A percentile compares a stretch with the other conserved stretches of the same genome.
phyloP scores from a whole-genome alignment of 2,888 invertebrate genomes.

The Meiosimyza platycephala region DNA sequence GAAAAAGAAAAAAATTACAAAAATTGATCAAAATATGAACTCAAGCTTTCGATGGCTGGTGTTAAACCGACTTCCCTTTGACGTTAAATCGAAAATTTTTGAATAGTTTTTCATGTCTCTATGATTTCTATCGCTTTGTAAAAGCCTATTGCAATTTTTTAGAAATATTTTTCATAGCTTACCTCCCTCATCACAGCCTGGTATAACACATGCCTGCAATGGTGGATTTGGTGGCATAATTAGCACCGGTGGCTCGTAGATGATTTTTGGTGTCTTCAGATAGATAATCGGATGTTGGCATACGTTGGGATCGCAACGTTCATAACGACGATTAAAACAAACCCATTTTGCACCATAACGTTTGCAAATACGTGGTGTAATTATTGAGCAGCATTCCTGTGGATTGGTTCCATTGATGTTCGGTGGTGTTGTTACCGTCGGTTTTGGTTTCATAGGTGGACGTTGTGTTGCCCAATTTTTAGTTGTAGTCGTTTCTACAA shows the following conservation, averaged over 20 bases:
- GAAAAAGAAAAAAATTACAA: too few relatives aligned
- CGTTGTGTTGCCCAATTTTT: background rate
- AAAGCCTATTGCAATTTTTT: too few relatives aligned
- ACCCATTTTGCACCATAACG: conserved; percentile 52
- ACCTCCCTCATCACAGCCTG: conserved; percentile 49
- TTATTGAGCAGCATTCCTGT: conserved; percentile 51
- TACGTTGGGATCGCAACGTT: conserved; percentile 50
- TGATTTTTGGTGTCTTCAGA: conserved; percentile 49
- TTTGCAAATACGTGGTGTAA: conserved; percentile 55
- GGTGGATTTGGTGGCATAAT: conserved; percentile 59
- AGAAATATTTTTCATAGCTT: conserved; percentile 16
- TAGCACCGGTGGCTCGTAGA: conserved; percentile 45
- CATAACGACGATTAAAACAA: conserved; percentile 48
- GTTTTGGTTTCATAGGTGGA: conserved; percentile 7
- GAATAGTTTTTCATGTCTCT: too few relatives aligned
- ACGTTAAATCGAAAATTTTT: too few relatives aligned
- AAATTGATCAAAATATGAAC: too few relatives aligned
- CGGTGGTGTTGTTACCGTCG: background rate
- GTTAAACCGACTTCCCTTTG: too few relatives aligned
- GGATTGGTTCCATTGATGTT: conserved; percentile 16
- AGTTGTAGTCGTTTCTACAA: background rate
- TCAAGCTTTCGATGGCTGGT: too few relatives aligned
- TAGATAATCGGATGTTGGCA: conserved; percentile 51
- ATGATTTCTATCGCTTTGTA: too few relatives aligned
- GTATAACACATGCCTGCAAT: conserved; percentile 44